A percentile compares a stretch with the other conserved stretches of the same genome.
These are phyloP conservation scores for Pogonomyrmex barbatus DNA, from an alignment of 1,140 invertebrate genomes.

Conservation along the genomic window DNA sequence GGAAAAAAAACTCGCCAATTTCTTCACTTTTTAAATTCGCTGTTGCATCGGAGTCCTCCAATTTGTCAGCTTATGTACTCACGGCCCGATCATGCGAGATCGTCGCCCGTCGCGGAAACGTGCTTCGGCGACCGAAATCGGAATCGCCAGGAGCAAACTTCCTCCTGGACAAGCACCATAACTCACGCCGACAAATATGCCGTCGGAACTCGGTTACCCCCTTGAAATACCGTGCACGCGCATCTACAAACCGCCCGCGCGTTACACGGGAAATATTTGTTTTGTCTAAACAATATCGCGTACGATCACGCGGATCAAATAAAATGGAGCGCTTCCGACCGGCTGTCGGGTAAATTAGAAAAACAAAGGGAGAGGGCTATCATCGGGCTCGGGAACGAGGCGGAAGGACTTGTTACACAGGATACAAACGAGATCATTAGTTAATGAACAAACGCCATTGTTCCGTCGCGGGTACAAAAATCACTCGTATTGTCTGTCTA, in stretches of 20 bases:
- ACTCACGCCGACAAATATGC: conserved; percentile 48
- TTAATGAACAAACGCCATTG: conserved; percentile 38
- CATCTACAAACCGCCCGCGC: background rate
- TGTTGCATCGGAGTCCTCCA: background rate
- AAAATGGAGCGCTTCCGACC: background rate
- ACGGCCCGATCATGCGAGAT: background rate
- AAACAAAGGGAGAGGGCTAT: conserved; percentile 1
- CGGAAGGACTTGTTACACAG: background rate
- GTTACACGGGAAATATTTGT: conserved; percentile 47
- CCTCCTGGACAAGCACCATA: conserved; percentile 53
- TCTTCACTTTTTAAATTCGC: background rate
- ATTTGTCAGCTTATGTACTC: conserved; percentile 15
- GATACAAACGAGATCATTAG: conserved; percentile 39
- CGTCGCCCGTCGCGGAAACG: conserved; percentile 23
- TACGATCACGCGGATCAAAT: conserved; percentile 23
- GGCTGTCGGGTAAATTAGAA: background rate
- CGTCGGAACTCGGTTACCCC: conserved; percentile 5
- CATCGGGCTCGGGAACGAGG: background rate
- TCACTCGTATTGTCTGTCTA: background rate
- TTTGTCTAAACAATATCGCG: conserved; percentile 47
- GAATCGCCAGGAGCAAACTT: conserved; percentile 45
- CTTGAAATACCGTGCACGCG: conserved; percentile 26
- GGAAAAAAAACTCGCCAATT: background rate
- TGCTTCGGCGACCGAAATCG: conserved; percentile 50
- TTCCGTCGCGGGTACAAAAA: background rate